Base-by-base conservation (phyloP, 2,888 invertebrate genomes). In the Suillia variegata region DNA sequence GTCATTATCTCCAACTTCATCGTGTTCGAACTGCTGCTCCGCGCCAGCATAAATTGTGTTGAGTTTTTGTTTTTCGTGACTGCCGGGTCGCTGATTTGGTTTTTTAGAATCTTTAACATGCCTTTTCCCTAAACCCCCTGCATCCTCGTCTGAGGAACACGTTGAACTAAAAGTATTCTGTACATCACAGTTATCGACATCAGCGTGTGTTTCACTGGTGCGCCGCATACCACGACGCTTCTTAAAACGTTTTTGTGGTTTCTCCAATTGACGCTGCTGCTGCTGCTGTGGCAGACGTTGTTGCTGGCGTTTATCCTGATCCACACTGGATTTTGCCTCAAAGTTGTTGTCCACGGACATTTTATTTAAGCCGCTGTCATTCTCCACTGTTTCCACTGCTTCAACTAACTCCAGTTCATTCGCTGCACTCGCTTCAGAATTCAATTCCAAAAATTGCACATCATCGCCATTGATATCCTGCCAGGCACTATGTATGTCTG, bases 121-220 rank as follows among this genome's bases (percentile, higher is more conserved):
- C 59, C 63, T 62, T 54, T 58, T 62, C 5, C 38, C 38, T n/a
- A n/a, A n/a, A 2, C 59, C 45, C 0, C 59, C 58, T 4, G 58
- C 56, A 21, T 86, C 86, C 38, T 82, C 82, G 20, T 84, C 85
- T 0, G 82, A 83, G 2, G 85, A 84, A 65, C 85, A 84, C 1
- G 79, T 72, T 2, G 78, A 79, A n/a, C 76, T 76, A 0, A 78
- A 76, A 31, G 12, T 45, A 12, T 66, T 60, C 20, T 67, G 68
- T 26, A 65, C 64, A 3, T 67, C 66, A 13, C 65, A 67, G 5
- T 45, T 58, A n/a, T n/a, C 51, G 13, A 54, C 63, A 18, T 60
- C 49, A 12, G 60, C 61, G 6, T 55, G 22, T 17, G 31, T 18
- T 55, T 47, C 2, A 61, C 42, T 31, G 54, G 33, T 24, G 58